Evolutionary conservation across 2,888 invertebrate genomes (phyloP).

Genomic region (Drepanosiphum platanoidis): DNA sequence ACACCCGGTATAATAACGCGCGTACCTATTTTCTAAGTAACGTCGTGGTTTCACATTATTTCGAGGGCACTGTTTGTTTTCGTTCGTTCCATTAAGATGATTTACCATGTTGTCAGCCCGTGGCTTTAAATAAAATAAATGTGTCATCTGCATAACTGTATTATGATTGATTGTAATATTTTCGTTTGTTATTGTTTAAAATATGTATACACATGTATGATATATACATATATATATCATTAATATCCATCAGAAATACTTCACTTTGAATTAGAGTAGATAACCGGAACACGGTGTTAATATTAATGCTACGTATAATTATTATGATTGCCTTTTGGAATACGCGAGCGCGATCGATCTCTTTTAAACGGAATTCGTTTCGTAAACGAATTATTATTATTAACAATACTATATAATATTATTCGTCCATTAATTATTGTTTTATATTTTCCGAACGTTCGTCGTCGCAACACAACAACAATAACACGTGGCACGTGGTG

Average conservation of each 20-base stretch:
- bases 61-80: conserved; percentile 43
- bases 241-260: conserved; percentile 61
- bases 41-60: conserved; percentile 39
- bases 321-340: conserved; percentile 30
- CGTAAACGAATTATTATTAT: too few species aligned
- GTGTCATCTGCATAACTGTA: conserved; percentile 59
- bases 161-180: conserved; percentile 61
- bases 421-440: conserved; percentile 41
- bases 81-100: conserved; percentile 60
- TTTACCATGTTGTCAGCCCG: conserved; percentile 60
- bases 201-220: background rate
- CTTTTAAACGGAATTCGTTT: conserved; percentile 19
- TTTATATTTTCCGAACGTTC: background rate
- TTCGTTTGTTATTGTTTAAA: conserved; percentile 55
- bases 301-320: conserved; percentile 37
- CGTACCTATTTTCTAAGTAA: background rate
- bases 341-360: conserved; percentile 20
- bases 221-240: conserved; percentile 18
- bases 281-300: conserved; percentile 42
- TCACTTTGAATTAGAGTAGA: conserved; percentile 55
- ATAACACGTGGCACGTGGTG: too few species aligned
- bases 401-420: background rate
- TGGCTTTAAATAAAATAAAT: conserved; percentile 61
- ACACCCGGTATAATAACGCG: too few species aligned
- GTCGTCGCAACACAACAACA: too few species aligned